Evolutionary conservation across 2,113 vertebrate species (phyloP), one percentile per base, ranked within the genome.

Genomic region (Centropus bengalensis): DNA sequence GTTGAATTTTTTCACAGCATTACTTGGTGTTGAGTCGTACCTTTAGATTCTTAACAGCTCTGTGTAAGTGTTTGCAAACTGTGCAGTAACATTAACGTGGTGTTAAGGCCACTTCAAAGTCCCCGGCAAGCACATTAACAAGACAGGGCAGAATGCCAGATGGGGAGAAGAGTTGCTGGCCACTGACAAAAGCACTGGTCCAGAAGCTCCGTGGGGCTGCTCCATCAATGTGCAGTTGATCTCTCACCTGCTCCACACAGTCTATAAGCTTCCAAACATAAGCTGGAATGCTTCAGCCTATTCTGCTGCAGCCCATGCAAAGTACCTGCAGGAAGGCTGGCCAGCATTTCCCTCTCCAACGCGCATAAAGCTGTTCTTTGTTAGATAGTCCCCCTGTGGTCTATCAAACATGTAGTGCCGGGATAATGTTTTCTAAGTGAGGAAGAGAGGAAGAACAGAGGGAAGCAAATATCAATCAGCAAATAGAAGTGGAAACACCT

Each of bases 391-490:
- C 91, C 56, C 64, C 33, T 15, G 90, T 54, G 82, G 52, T 68
- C 67, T 12, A 49, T 68, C 78, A 91, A 67, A 42, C 75, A 15
- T 3, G 9, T 4, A 23, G 47, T 13, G 42, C 63, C 38, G 56
- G 44, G 42, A 52, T 23, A 91, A 70, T 21, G 52, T 42, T 94
- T 60, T 62, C 36, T 56, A 59, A 59, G 64, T 6, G 13, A 92
- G 64, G 33, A 94, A 63, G 9, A 86, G 64, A 54, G 44, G 3
- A 2, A 74, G 76, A 88, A 56, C 68, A 70, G n/a, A 66, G 56
- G 70, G 52, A 89, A 86, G 52, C 40, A 94, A 96, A 94, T 80
- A 89, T 75, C 93, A 91, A 26, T 12, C 42, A 33, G 79, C 68
- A 78, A 55, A 81, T 4, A 77, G 83, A 73, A 81, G 64, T 68